Evolutionary conservation across 2,113 vertebrate species (phyloP), one percentile per base, ranked within the genome.

Genomic region (Irena cyanogastra): DNA sequence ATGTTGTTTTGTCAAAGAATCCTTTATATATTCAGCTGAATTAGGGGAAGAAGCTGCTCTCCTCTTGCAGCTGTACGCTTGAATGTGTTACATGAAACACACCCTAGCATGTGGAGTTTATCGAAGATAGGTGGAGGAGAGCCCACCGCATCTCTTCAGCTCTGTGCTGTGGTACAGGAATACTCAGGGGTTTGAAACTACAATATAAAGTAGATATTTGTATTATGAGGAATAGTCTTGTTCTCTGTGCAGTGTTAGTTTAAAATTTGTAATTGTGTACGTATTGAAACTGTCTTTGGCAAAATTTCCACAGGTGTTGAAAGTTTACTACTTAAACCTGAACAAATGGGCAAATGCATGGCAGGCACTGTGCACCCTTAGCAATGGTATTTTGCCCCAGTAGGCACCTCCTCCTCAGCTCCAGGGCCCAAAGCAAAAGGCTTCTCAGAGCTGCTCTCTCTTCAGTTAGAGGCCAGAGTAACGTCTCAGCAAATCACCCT

Each of bases 141-240:
- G 94, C 85, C 96, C 90, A 90, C 96, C 11, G 15, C 8, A 76
- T 96, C 96, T 98, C 98, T 97, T 97, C 97, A 96, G 95, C 94
- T 93, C 97, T 97, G 97, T 98, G 97, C 98, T 91, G 94, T 78
- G 96, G 97, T 98, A 98, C 97, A 97, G 98, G 85, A 97, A 95
- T 97, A 98, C 98, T 98, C 98, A 98, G 98, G 98, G 98, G 96
- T 98, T 98, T 97, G 97, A 97, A 97, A 97, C 91, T 94, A 97
- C 96, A 97, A 82, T 97, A 75, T 97, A 95, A 96, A 96, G 76
- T 98, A 97, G 96, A 47, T 97, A 90, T 87, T 97, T 97, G 97
- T 98, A 96, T 97, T 96, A 94, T 95, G 94, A 98, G 94, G 92
- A 97, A 95, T 97, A 97, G 89, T 83, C 94, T 97, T 81, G 89